These are phyloP conservation scores for Neocrepidodera transversa DNA, from an alignment of 2,888 invertebrate species.

Conservation along the genomic window DNA sequence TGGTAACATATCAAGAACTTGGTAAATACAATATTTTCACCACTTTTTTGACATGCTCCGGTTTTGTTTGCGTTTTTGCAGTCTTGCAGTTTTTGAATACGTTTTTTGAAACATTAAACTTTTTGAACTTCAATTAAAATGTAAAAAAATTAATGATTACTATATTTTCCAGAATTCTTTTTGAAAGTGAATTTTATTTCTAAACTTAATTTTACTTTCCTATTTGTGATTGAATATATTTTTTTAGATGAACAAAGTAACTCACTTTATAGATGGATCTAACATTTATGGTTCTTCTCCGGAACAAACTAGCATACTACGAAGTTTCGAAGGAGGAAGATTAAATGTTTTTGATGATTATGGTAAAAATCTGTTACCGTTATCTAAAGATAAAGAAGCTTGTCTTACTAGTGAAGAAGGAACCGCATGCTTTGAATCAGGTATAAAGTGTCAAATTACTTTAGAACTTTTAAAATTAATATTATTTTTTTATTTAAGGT, in stretches of 20 bases:
- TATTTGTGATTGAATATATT: no score
- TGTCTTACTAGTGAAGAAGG: slow-evolving; percentile 69
- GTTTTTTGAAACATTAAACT: no score
- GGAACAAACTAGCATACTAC: slow-evolving; percentile 65
- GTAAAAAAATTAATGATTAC: no score
- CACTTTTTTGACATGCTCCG: no score
- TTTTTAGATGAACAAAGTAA: slow-evolving; percentile 75
- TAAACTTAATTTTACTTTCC: no score
- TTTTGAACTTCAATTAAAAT: no score
- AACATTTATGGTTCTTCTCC: slow-evolving; percentile 75
- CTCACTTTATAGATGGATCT: slow-evolving; percentile 77
- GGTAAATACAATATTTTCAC: no score
- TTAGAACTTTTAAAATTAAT: not conserved
- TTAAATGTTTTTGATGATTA: slow-evolving; percentile 71
- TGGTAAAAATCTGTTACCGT: slow-evolving; percentile 71
- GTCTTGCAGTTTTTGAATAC: no score
- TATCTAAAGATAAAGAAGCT: slow-evolving; percentile 68
- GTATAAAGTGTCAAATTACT: slow-evolving; percentile 56
- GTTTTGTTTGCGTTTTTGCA: no score
- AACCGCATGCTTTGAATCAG: slow-evolving; percentile 73
- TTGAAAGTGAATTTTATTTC: no score
- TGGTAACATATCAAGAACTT: no score
- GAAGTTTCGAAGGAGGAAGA: slow-evolving; percentile 68
- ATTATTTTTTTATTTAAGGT: slow-evolving; percentile 63
- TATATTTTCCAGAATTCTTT: no score